Percentiles rank a stretch among this genome's conserved stretches.
phyloP scores from a whole-genome alignment of 2,888 invertebrate genomes.

The Cerastoderma edule region DNA sequence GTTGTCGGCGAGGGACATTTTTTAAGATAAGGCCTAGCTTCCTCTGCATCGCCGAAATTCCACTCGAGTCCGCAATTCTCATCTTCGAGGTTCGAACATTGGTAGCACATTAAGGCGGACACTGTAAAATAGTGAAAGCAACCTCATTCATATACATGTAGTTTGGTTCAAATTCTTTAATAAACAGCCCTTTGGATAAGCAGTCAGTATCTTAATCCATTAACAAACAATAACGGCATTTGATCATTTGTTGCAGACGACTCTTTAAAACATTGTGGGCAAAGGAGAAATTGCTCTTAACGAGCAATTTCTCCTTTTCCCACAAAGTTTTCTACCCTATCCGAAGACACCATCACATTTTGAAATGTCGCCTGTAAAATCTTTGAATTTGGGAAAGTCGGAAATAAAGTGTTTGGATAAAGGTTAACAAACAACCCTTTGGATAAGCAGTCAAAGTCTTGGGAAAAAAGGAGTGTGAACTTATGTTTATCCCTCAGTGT shows the following conservation, averaged over 20 bases:
- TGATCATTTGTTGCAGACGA: neutral
- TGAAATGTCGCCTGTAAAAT: too few species aligned
- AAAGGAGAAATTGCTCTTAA: too few species aligned
- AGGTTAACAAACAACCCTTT: too few species aligned
- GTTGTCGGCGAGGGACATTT: conserved; percentile 21
- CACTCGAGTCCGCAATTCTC: conserved; percentile 13
- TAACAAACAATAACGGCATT: neutral
- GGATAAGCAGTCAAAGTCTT: too few species aligned
- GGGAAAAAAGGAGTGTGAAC: too few species aligned
- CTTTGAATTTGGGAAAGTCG: too few species aligned
- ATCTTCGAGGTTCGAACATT: conserved; percentile 34
- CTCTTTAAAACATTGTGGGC: too few species aligned
- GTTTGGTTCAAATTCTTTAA: neutral
- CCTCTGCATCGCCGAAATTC: conserved; percentile 8
- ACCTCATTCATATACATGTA: neutral
- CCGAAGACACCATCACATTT: too few species aligned
- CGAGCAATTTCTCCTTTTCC: too few species aligned
- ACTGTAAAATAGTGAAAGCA: conserved; percentile 22
- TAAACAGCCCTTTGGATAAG: neutral
- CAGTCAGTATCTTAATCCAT: neutral
- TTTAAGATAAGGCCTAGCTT: conserved; percentile 13
- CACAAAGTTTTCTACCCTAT: too few species aligned
- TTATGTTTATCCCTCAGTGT: too few species aligned
- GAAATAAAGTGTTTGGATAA: too few species aligned
- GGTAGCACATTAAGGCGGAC: conserved; percentile 34